Conservation (phyloP, 2,113 vertebrate species). For the Ivindomyrus marchei region DNA sequence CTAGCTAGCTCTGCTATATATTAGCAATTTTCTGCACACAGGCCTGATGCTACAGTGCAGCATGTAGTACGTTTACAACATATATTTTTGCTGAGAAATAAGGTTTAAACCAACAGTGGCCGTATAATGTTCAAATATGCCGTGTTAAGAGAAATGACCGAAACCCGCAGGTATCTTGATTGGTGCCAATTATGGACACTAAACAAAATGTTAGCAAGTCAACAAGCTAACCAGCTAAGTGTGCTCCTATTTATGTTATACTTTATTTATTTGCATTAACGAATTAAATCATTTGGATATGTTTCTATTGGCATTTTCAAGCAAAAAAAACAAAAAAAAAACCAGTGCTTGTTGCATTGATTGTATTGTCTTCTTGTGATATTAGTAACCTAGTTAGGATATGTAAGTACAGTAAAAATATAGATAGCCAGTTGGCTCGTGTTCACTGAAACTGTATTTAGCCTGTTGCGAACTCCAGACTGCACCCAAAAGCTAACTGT, state of each 20-base stretch:
- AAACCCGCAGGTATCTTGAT: not conserved
- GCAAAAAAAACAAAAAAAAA: not conserved
- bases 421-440: not conserved
- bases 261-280: not conserved
- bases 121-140: not conserved
- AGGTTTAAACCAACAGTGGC: not conserved
- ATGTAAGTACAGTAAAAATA: not conserved
- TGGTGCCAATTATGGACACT: not conserved
- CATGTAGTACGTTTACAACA: not conserved
- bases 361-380: not conserved
- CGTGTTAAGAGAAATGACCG: not conserved
- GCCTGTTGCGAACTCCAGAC: conserved; percentile 4
- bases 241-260: not conserved
- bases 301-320: not conserved
- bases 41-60: not conserved
- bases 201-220: not conserved
- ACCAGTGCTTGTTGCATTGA: not conserved
- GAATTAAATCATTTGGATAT: not conserved
- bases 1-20: not conserved
- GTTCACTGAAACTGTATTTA: not conserved
- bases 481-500: not conserved
- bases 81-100: not conserved
- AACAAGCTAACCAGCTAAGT: not conserved
- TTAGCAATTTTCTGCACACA: not conserved
- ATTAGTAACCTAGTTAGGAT: not conserved